A percentile compares a stretch with the other conserved stretches of the same genome.
phyloP scores from a whole-genome alignment of 92 coral and sea anemone genomes.

The Heteractis magnifica region DNA sequence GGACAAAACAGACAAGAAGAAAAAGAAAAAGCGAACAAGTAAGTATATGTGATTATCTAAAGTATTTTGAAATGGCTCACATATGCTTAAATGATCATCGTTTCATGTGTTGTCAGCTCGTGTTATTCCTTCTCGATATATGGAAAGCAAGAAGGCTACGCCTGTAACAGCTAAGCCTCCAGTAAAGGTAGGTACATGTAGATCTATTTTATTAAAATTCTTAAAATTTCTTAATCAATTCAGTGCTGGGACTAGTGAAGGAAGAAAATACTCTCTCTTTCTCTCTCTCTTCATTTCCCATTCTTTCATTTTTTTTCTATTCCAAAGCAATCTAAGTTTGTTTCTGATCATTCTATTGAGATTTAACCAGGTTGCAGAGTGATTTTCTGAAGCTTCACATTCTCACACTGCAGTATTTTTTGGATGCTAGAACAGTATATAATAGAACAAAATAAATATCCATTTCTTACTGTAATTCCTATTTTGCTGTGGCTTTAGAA shows the following conservation, averaged over 20 bases:
- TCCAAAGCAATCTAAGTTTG: too few species aligned
- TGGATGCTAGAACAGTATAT: background rate
- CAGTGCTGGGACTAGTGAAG: too few species aligned
- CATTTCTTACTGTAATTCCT: background rate
- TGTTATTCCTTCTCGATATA: conserved; percentile 69
- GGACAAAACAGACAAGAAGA: conserved; percentile 48
- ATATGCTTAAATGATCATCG: too few species aligned
- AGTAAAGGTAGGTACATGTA: conserved; percentile 20
- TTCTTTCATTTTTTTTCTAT: too few species aligned
- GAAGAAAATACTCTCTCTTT: too few species aligned
- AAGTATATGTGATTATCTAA: background rate
- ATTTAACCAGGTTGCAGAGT: too few species aligned
- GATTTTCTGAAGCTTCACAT: background rate
- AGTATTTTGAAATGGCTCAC: too few species aligned
- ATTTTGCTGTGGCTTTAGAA: conserved; percentile 1
- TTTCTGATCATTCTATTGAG: too few species aligned
- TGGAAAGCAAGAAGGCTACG: conserved; percentile 39
- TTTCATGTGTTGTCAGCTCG: conserved; percentile 36
- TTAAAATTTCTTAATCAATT: too few species aligned
- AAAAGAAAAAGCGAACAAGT: conserved; percentile 67
- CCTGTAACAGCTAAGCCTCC: conserved; percentile 3
- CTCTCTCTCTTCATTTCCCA: too few species aligned
- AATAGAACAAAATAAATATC: background rate
- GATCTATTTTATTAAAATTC: too few species aligned
- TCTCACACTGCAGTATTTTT: background rate